phyloP scores from a whole-genome alignment of 2,888 invertebrate species.

The Drosophila greeni region DNA sequence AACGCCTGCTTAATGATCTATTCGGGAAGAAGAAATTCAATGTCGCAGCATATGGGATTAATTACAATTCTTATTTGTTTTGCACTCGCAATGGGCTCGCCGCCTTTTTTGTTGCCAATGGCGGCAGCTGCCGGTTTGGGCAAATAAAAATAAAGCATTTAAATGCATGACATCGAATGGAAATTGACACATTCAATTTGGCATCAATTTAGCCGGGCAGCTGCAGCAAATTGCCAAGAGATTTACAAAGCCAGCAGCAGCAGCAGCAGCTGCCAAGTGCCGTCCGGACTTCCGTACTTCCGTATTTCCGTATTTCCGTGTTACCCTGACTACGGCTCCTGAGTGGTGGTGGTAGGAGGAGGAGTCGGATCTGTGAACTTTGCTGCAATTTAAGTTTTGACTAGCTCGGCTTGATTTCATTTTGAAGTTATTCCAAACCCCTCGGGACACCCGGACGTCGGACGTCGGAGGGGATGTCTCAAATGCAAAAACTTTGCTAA shows the following conservation, averaged over 20 bases:
- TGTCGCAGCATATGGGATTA: slow-evolving; percentile 36
- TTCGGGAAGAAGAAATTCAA: slow-evolving; percentile 16
- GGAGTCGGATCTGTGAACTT: slow-evolving; percentile 23
- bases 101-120: slow-evolving; percentile 15
- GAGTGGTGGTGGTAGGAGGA: not conserved
- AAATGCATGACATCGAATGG: slow-evolving; percentile 57
- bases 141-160: slow-evolving; percentile 59
- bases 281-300: slow-evolving; percentile 1
- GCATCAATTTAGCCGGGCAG: slow-evolving; percentile 57
- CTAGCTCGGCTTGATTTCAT: slow-evolving; percentile 60
- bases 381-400: slow-evolving; percentile 66
- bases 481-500: slow-evolving; percentile 67
- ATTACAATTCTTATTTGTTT: slow-evolving; percentile 43
- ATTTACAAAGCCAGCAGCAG: slow-evolving; percentile 41
- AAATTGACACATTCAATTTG: slow-evolving; percentile 69
- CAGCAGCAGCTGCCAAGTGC: slow-evolving; percentile 28
- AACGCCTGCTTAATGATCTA: slow-evolving; percentile 7
- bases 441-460: slow-evolving; percentile 3
- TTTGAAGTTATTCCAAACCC: slow-evolving; percentile 54
- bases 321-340: not conserved
- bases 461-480: slow-evolving; percentile 14
- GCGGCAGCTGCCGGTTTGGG: slow-evolving; percentile 27
- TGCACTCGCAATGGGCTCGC: slow-evolving; percentile 10
- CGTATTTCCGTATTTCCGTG: slow-evolving; percentile 5
- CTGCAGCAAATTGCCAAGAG: slow-evolving; percentile 54